These are phyloP conservation scores for Agelaius phoeniceus DNA, from an alignment of 2,113 vertebrate genomes.

Conservation along the genomic window DNA sequence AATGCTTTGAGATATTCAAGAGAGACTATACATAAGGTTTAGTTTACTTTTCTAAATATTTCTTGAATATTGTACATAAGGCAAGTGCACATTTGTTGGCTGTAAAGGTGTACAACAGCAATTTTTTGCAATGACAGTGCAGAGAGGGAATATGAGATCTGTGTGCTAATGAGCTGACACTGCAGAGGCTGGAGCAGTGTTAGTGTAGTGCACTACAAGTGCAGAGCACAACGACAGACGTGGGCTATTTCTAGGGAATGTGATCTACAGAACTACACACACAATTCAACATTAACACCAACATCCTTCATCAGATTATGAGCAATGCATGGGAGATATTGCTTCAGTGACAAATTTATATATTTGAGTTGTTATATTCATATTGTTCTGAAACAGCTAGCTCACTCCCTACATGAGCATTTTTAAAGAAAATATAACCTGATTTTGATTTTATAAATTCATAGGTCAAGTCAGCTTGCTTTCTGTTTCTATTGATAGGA, in stretches of 20 bases:
- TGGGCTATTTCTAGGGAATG: constrained; percentile 54
- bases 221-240: constrained; percentile 69
- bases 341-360: background rate
- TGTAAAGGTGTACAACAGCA: constrained; percentile 86
- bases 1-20: constrained; percentile 44
- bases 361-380: background rate
- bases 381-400: background rate
- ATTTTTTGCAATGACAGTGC: constrained; percentile 94
- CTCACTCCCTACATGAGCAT: background rate
- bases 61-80: constrained; percentile 71
- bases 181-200: constrained; percentile 90
- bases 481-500: background rate
- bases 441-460: background rate
- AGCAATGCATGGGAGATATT: background rate
- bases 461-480: background rate
- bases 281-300: constrained; percentile 28
- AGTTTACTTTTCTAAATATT: constrained; percentile 63
- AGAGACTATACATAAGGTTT: constrained; percentile 44
- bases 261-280: constrained; percentile 8
- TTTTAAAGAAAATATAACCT: background rate
- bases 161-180: constrained; percentile 98
- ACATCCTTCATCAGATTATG: background rate
- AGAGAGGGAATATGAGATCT: constrained; percentile 93
- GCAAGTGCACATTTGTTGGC: constrained; percentile 80
- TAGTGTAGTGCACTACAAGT: constrained; percentile 82